Evolutionary conservation across 2,888 invertebrate species (phyloP).

Genomic region (Platycheirus albimanus): DNA sequence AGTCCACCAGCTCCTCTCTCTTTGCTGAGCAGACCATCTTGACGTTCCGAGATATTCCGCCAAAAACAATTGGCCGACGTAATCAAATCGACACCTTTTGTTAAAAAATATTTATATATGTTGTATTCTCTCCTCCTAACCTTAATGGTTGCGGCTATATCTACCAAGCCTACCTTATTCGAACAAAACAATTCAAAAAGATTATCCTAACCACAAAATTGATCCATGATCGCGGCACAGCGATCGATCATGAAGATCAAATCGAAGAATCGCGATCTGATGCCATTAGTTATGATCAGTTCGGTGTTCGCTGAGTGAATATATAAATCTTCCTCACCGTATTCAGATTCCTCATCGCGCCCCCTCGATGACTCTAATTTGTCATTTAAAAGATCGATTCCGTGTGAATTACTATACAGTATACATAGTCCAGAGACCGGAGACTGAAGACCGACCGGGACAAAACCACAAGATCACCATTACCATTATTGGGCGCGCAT

Average conservation of each 20-base stretch:
- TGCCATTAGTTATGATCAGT: conserved; percentile 52
- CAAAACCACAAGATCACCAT: conserved; percentile 58
- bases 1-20: background rate
- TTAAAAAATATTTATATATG: conserved; percentile 31
- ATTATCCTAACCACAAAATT: conserved; percentile 73
- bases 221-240: conserved; percentile 64
- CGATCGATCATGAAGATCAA: conserved; percentile 51
- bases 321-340: background rate
- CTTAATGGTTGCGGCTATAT: conserved; percentile 57
- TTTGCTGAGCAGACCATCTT: background rate
- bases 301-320: background rate
- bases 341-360: background rate
- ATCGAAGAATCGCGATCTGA: conserved; percentile 49
- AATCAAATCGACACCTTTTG: conserved; percentile 74
- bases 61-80: conserved; percentile 71
- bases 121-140: conserved; percentile 10
- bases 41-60: conserved; percentile 46
- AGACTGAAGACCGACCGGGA: too few species aligned
- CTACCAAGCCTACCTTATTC: conserved; percentile 8
- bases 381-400: conserved; percentile 73
- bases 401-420: conserved; percentile 71
- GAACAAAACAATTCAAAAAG: conserved; percentile 55
- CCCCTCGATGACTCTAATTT: conserved; percentile 57
- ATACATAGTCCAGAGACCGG: too few species aligned
- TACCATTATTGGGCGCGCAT: conserved; percentile 31